Base-by-base conservation (phyloP, 2,888 invertebrate genomes). In the Brenthis daphne region DNA sequence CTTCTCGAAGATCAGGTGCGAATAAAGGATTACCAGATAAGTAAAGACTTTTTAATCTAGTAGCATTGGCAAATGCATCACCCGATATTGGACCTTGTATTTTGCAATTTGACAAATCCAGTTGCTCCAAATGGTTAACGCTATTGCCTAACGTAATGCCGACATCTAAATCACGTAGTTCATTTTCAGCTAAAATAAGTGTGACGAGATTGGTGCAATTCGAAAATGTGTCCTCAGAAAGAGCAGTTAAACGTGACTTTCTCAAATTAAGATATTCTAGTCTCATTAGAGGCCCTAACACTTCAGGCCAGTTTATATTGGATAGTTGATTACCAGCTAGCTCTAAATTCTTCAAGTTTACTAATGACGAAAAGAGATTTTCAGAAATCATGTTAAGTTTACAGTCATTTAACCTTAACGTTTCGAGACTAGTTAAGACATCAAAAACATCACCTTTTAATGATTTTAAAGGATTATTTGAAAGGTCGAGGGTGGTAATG, bases 71-170 rank as follows among this genome's bases (percentile, higher is more conserved):
- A 80, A 96, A 96, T 0, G 95, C 94, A 77, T 95, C 95, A 63
- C 95, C 95, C 8, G 95, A 94, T 71, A 96, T 87, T 1, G 95
- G 95, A 20, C 95, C 94, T 76, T 93, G 93, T 69, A 96, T 93
- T 80, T 94, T 94, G 80, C 96, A 96, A 78, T 95, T 94, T 0
- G 96, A 95, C 69, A 96, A 83, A 85, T 96, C 96, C 65, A 96
- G 83, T 58, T 94, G 90, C 77, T 95, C 95, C 60, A 96, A 88
- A 79, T 94, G 94, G 77, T 94, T 94, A 20, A 95, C 88, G 81
- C 95, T 95, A 74, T 94, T 94, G 13, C 95, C 95, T 37, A 95
- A 85, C 2, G 95, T 95, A 13, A 91, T 93, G 20, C 94, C 94
- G 16, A 96, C 94, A 77, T 96, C 95, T 68, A 95, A 86, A 75